Percentiles rank a stretch among this genome's conserved stretches.
These are phyloP conservation scores for Camponotus vicinus DNA, from an alignment of 1,140 invertebrate species.

Conservation along the genomic window DNA sequence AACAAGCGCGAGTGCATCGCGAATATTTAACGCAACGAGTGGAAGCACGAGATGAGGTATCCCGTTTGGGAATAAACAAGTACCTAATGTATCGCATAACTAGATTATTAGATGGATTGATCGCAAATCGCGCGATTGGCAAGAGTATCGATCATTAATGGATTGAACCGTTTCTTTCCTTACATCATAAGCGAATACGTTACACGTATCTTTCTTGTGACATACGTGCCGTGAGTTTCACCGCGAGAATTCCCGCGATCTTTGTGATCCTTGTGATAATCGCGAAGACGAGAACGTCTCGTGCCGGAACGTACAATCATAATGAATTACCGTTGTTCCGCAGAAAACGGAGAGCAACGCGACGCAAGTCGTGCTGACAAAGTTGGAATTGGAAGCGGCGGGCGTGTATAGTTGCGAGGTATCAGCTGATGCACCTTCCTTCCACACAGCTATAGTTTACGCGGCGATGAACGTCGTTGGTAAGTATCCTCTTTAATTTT, in stretches of 20 bases:
- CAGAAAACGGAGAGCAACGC: slow-evolving; percentile 88
- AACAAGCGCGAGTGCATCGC: slow-evolving; percentile 16
- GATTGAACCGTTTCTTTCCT: slow-evolving; percentile 24
- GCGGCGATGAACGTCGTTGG: slow-evolving; percentile 92
- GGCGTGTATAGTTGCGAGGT: slow-evolving; percentile 93
- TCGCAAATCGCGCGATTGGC: slow-evolving; percentile 19
- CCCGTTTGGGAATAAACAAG: slow-evolving; percentile 30
- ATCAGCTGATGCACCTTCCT: slow-evolving; percentile 94
- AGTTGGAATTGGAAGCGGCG: slow-evolving; percentile 88
- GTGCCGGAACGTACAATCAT: background rate
- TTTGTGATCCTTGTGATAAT: background rate
- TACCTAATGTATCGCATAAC: slow-evolving; percentile 18
- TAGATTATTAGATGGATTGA: background rate
- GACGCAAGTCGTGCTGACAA: slow-evolving; percentile 88
- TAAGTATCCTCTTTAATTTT: slow-evolving; percentile 82
- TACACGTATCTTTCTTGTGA: background rate
- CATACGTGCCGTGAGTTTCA: background rate
- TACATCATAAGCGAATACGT: background rate
- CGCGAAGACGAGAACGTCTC: background rate
- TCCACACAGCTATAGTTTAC: slow-evolving; percentile 91
- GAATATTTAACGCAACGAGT: slow-evolving; percentile 24
- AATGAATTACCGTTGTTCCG: slow-evolving; percentile 72
- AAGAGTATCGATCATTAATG: slow-evolving; percentile 21
- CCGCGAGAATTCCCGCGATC: background rate
- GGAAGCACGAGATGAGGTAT: background rate